Base-by-base conservation (phyloP, 2,797 vertebrate species). In the Oceanodroma leucorhoa region DNA sequence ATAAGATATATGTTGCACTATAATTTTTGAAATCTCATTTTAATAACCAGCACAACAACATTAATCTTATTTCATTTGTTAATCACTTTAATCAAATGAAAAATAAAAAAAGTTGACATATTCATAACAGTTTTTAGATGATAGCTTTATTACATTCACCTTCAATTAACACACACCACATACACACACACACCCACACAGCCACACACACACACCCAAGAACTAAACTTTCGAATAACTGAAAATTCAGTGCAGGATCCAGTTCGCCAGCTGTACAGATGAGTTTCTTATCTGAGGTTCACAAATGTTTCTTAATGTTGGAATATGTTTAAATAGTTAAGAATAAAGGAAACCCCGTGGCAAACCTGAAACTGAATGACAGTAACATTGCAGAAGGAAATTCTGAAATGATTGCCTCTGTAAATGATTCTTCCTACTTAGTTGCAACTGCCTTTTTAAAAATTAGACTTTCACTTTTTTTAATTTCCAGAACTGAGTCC, bases 11-110 rank as follows among this genome's bases (percentile, higher is more conserved):
- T 43, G 15, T 45, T 58, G 11, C 11, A 54, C 14, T 89, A 81
- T 69, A 85, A 71, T 94, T 79, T 90, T 54, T 89, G 3, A 72
- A 69, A 82, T 79, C 18, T 93, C 43, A 53, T 93, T 96, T 96
- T 90, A 69, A 78, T 82, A 73, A 76, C 19, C 34, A 86, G 5
- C 7, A 82, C 24, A 87, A 46, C 1, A 55, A 46, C 1, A 55
- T 92, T 85, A 95, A 79, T 94, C 30, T 92, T 26, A 75, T 43
- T 14, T 90, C 27, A 79, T 73, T 64, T 57, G 55, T 61, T 85
- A 72, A 50, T 69, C 8, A 65, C 5, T 79, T 40, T 45, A 90
- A 69, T 75, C 10, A 85, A 89, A 91, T 23, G 32, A 12, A 61
- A 91, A 95, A 76, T 41, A 40, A 67, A 38, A 32, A 41, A 79